Evolutionary conservation across 2,113 vertebrate genomes (phyloP).

Genomic region (Scatophagus argus): DNA sequence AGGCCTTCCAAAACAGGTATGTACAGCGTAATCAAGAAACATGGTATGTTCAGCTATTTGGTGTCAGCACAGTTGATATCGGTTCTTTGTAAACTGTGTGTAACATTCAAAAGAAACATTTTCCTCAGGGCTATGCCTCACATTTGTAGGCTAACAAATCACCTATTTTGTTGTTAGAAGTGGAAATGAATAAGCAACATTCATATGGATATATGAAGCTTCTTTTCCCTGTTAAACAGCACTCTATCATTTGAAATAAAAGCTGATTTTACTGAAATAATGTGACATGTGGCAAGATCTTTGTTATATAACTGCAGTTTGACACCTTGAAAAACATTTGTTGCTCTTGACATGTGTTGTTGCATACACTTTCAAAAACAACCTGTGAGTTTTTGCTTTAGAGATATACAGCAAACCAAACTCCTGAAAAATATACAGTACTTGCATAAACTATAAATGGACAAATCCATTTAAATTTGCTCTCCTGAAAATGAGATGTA

Average conservation of each 20-base stretch:
- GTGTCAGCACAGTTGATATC: background rate
- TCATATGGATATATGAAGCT: background rate
- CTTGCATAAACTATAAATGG: constrained; percentile 10
- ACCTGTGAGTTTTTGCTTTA: constrained; percentile 6
- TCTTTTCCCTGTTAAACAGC: background rate
- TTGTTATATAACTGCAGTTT: background rate
- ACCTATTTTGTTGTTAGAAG: background rate
- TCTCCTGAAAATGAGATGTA: constrained; percentile 31
- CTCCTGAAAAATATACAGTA: background rate
- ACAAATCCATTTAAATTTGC: constrained; percentile 38
- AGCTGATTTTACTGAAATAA: background rate
- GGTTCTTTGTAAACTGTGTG: background rate
- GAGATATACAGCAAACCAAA: background rate
- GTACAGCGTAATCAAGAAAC: background rate
- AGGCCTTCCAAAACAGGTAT: constrained; percentile 92
- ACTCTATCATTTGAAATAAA: constrained; percentile 2
- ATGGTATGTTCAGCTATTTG: background rate
- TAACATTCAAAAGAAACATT: background rate
- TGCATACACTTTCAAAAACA: background rate
- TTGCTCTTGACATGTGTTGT: background rate
- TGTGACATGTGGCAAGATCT: background rate
- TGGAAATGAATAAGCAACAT: background rate
- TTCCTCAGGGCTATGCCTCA: too few species aligned
- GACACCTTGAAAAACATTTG: background rate
- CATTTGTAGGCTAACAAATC: background rate